Evolutionary conservation across 2,888 invertebrate species (phyloP), one percentile per base, ranked within the genome.

Genomic region (Philereme vetulata): DNA sequence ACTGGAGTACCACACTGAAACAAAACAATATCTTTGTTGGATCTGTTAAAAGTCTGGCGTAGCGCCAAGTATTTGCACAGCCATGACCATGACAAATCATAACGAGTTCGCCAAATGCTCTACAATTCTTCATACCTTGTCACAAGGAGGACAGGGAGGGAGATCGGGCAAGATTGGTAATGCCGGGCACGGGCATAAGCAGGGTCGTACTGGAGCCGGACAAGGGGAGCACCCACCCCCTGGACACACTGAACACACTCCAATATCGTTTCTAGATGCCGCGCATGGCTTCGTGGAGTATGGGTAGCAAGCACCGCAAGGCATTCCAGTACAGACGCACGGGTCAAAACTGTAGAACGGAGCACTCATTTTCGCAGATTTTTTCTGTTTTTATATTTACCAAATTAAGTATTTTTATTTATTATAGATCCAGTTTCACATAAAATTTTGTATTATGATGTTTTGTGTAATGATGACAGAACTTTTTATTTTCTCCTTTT

Each of bases 151-250:
- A 56, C 90, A 90, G 0, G 85, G 82, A 1, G 83, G 87, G 4
- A 88, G 66, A 48, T 84, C 84, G 3, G 90, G 90, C 36, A 91
- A 71, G 4, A 86, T 65, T 1, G 90, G 90, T 1, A 72, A 72
- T 0, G 84, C 69, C 0, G 83, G 82, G 54, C 84, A 86, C 0
- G 86, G 89, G 4, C 72, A 77, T 0, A 89, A 89, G 43, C 89
- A 88, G 0, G 89, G 88, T 8, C 90, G 78, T 1, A 91, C 91
- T 4, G 91, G 90, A 6, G 90, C 89, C 1, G 91, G 91, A 56
- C 91, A 91, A 0, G 91, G 79, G 0, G 90, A 88, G 64, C 92
- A 91, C 1, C 91, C 90, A 0, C 91, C 91, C 1, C 91, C 91
- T 0, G 91, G 90, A 57, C 90, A 91, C 0, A 80, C 79, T 1